A percentile compares a stretch with the other conserved stretches of the same genome.
Conservation (phyloP, 2,113 vertebrate genomes). For the Varanus salvator region DNA sequence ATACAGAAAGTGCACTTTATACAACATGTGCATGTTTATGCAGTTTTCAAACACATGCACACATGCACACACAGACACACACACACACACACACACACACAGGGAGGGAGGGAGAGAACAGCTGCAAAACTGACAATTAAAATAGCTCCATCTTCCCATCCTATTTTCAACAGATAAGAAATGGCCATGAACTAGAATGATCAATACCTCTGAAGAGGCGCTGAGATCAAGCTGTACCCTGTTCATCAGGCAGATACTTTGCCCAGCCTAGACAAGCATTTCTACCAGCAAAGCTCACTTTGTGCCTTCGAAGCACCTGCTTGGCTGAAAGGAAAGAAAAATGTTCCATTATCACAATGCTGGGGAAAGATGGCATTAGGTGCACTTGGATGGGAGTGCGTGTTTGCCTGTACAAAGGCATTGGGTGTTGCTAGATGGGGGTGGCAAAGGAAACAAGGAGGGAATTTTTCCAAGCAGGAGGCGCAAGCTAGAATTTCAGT, state of each 20-base stretch:
- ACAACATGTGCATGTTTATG: too few species aligned
- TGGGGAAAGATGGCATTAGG: not conserved
- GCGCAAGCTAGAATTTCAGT: conserved; percentile 46
- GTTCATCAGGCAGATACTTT: not conserved
- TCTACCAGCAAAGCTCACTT: not conserved
- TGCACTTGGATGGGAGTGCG: fast-evolving
- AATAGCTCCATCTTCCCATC: not conserved
- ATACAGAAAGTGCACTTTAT: too few species aligned
- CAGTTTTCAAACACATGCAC: too few species aligned
- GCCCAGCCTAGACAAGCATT: fast-evolving
- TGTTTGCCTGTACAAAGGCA: fast-evolving
- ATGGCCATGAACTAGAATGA: not conserved
- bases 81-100: not conserved
- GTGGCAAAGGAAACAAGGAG: not conserved
- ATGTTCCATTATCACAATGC: not conserved
- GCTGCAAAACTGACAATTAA: not conserved
- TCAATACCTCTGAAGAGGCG: not conserved
- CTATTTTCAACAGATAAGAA: not conserved
- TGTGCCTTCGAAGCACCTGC: not conserved
- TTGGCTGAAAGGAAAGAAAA: not conserved
- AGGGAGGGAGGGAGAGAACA: not conserved
- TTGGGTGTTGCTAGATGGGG: fast-evolving
- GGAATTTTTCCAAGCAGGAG: not conserved
- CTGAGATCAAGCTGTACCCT: fast-evolving
- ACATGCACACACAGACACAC: too few species aligned